These are phyloP conservation scores for Lichenostomus cassidix DNA, from an alignment of 2,113 vertebrate genomes.

Conservation along the genomic window DNA sequence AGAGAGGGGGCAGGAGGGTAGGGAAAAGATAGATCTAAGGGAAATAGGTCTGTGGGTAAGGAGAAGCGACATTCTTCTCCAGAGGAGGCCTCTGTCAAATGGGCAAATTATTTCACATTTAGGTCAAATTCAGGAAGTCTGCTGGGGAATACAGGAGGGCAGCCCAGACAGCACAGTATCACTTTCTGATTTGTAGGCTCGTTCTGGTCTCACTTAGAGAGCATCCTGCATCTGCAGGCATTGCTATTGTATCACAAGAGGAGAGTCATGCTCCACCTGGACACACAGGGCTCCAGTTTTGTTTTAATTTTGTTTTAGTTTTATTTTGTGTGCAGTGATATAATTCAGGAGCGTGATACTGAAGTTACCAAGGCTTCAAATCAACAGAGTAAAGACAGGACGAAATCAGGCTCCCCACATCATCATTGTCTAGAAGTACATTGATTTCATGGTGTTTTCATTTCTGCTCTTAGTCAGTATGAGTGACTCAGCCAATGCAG, in stretches of 20 bases:
- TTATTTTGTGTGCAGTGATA: background rate
- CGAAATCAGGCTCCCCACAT: background rate
- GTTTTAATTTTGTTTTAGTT: background rate
- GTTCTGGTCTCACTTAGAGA: background rate
- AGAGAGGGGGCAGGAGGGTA: background rate
- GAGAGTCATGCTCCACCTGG: background rate
- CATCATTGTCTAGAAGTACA: background rate
- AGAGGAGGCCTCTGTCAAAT: background rate
- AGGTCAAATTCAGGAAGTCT: background rate
- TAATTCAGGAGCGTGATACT: background rate
- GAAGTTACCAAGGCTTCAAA: background rate
- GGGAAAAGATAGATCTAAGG: background rate
- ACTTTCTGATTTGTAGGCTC: background rate
- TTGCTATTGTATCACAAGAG: background rate
- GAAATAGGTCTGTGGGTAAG: background rate
- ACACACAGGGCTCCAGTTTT: background rate
- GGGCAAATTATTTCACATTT: background rate
- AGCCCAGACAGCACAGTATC: background rate
- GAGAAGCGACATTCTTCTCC: background rate
- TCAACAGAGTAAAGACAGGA: background rate
- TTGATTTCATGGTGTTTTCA: background rate
- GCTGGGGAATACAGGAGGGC: background rate
- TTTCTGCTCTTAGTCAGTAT: background rate
- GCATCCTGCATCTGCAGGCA: fast-evolving
- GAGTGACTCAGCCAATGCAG: background rate